Conservation (phyloP, 1,140 invertebrate species). For the Drosophila azteca region DNA sequence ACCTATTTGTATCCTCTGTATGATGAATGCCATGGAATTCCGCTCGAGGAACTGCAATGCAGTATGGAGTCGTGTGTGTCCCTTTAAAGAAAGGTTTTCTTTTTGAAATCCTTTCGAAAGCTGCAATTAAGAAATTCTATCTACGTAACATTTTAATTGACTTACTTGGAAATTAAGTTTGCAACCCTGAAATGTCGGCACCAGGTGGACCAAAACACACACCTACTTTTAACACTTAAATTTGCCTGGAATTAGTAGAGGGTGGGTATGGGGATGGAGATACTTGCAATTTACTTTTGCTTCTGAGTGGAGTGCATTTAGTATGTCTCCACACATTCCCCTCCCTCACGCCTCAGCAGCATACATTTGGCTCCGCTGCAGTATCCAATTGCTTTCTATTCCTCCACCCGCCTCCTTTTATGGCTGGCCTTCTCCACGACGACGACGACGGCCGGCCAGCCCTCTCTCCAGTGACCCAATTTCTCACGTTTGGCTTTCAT, state of each 20-base stretch:
- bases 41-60: no score
- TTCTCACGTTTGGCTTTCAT: constrained; percentile 56
- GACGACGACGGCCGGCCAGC: no score
- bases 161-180: constrained; percentile 33
- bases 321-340: neutral
- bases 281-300: constrained; percentile 46
- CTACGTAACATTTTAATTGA: neutral
- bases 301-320: constrained; percentile 18
- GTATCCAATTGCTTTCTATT: constrained; percentile 66
- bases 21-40: no score
- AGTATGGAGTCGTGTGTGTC: no score
- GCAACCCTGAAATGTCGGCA: constrained; percentile 22
- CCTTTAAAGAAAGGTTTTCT: no score
- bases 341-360: constrained; percentile 8
- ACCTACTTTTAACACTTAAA: constrained; percentile 56
- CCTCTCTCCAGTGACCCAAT: constrained; percentile 66
- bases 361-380: constrained; percentile 51
- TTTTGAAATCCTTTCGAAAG: no score
- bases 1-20: no score
- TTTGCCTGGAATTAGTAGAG: constrained; percentile 5
- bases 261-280: neutral
- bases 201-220: constrained; percentile 33
- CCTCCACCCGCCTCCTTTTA: constrained; percentile 19
- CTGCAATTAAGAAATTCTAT: neutral
- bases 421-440: neutral